Base-by-base conservation (phyloP, 2,113 vertebrate species). In the Arenaria interpres region DNA sequence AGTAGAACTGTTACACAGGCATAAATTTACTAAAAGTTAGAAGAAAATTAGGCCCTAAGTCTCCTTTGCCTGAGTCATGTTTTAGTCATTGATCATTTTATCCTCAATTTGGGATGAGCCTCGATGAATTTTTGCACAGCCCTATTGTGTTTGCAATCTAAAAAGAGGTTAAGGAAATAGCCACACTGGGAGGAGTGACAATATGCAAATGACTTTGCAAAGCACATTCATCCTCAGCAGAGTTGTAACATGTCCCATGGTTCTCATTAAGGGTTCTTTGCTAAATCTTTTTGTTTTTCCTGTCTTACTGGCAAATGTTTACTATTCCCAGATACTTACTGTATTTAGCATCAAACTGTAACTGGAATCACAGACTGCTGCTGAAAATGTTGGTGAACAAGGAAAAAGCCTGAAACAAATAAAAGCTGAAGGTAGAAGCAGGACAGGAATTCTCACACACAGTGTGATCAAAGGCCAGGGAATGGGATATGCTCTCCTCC, bases 91-190 rank as follows among this genome's bases (percentile, higher is more conserved):
- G 94, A 97, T 95, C 84, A 96, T 95, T 96, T 97, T 95, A 93
- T 94, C 88, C 75, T 85, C 88, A 91, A 4, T 96, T 96, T 95
- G 94, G 87, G 91, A 96, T 83, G 67, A 96, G 89, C 45, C 67
- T 93, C 25, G 1, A 94, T 90, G 84, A 95, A 95, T 74, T 88
- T 91, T 93, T 94, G 81, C 68, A 54, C 89, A 97, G 77, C 59
- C 89, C 84, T 88, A 39, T 89, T 0, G 1, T 89, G 54, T 93
- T 89, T 95, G 94, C 84, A 97, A 91, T 97, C 91, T 95, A 92
- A 96, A 97, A 97, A 83, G 96, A 95, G 96, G 95, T 96, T 97
- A 96, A 97, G 87, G 46, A 96, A 97, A 95, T 96, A 94, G 92
- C 81, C 97, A 91, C 94, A 80, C 50, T 95, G 96, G 97, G 95